These are phyloP conservation scores for Drosophila baimaii DNA, from an alignment of 1,140 invertebrate species.

Conservation along the genomic window DNA sequence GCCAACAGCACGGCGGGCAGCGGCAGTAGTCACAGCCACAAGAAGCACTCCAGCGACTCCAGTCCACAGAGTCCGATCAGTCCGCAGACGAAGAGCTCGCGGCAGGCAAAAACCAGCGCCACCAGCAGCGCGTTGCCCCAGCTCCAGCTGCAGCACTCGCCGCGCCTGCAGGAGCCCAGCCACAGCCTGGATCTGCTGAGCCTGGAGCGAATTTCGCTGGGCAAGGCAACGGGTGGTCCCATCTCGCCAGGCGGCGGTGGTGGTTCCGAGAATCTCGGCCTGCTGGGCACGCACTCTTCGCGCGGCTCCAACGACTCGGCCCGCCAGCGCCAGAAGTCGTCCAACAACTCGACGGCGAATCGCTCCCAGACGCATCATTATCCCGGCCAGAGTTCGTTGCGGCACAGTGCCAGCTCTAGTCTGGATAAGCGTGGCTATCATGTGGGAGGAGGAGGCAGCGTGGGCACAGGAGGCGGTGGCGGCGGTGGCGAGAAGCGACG, in stretches of 20 bases:
- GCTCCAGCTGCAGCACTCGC: constrained; percentile 60
- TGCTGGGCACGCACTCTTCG: constrained; percentile 76
- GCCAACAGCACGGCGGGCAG: constrained; percentile 73
- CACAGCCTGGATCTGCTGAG: constrained; percentile 70
- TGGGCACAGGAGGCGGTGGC: constrained; percentile 62
- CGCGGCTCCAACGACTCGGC: constrained; percentile 77
- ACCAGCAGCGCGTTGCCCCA: constrained; percentile 69
- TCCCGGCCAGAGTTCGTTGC: constrained; percentile 61
- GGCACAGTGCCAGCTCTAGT: constrained; percentile 75
- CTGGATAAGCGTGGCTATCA: constrained; percentile 84
- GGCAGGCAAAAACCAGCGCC: constrained; percentile 71
- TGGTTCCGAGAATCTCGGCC: constrained; percentile 69
- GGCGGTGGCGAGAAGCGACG: constrained; percentile 72
- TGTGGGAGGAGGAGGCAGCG: constrained; percentile 85
- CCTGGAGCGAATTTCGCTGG: constrained; percentile 70
- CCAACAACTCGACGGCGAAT: constrained; percentile 68
- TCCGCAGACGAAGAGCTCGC: constrained; percentile 76
- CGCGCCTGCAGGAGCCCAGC: constrained; percentile 63
- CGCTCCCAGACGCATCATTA: constrained; percentile 65
- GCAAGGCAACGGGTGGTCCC: constrained; percentile 47
- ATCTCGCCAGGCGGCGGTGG: constrained; percentile 66
- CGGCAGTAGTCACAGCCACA: constrained; percentile 70
- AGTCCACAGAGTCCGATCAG: constrained; percentile 84
- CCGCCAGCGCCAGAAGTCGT: constrained; percentile 66
- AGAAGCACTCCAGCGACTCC: constrained; percentile 83